phyloP scores from a whole-genome alignment of 2,113 vertebrate species.

The Rhinichthys klamathensis region DNA sequence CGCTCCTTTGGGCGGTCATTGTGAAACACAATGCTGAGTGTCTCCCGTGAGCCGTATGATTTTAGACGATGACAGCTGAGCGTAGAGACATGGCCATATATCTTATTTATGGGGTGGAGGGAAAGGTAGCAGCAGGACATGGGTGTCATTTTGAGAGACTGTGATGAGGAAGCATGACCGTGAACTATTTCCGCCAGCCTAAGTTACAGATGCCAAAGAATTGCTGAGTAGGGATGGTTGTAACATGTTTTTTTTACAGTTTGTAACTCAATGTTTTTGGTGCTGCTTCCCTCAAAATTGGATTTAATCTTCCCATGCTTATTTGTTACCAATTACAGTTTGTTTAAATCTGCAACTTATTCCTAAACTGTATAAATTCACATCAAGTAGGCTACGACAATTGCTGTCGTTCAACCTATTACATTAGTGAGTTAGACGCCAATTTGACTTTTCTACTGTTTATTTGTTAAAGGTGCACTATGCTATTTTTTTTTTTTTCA shows the following conservation, averaged over 20 bases:
- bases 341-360: no score
- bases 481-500: no score
- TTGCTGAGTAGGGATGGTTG: neutral
- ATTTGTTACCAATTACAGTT: no score
- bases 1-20: conserved; percentile 83
- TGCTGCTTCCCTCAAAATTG: neutral
- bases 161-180: conserved; percentile 32
- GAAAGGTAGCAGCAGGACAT: conserved; percentile 32
- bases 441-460: no score
- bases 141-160: conserved; percentile 64
- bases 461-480: no score
- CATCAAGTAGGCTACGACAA: no score
- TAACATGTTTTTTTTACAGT: neutral
- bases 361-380: no score
- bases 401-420: no score
- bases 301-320: no score
- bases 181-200: neutral
- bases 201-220: neutral
- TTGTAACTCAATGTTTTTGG: neutral
- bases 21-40: conserved; percentile 83
- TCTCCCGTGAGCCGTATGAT: conserved; percentile 76
- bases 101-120: conserved; percentile 40
- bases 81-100: conserved; percentile 50
- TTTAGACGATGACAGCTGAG: conserved; percentile 75
- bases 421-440: no score